Evolutionary conservation across 2,113 vertebrate species (phyloP).

Genomic region (Microcebus lehilahytsara): DNA sequence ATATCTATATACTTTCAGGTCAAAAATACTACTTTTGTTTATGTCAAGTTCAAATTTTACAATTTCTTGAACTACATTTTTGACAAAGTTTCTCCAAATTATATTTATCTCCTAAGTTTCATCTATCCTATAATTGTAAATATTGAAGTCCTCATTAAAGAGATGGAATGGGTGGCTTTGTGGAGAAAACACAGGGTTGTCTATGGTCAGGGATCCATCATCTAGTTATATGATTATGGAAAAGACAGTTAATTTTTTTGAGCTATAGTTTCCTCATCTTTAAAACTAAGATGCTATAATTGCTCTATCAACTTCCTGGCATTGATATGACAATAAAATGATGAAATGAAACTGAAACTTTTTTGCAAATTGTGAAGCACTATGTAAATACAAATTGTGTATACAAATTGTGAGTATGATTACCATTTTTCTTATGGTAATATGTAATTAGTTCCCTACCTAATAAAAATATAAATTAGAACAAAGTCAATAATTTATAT

Average conservation of each 20-base stretch:
- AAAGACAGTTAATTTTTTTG: neutral
- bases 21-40: neutral
- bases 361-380: neutral
- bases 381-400: neutral
- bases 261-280: neutral
- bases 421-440: neutral
- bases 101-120: neutral
- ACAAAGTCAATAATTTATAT: neutral
- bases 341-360: neutral
- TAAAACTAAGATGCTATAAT: neutral
- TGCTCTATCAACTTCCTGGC: neutral
- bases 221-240: too few relatives aligned
- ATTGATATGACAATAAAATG: neutral
- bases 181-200: neutral
- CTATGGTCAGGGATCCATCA: neutral
- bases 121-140: neutral
- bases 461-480: conserved; percentile 3
- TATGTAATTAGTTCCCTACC: neutral
- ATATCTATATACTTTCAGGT: neutral
- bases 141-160: neutral
- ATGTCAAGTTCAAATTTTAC: neutral
- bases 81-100: neutral
- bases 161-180: neutral
- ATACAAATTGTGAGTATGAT: neutral
- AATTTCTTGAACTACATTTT: neutral